Percentiles rank a stretch among this genome's conserved stretches.
Conservation (phyloP, 1,140 invertebrate genomes). For the Drosophila pruinosa region DNA sequence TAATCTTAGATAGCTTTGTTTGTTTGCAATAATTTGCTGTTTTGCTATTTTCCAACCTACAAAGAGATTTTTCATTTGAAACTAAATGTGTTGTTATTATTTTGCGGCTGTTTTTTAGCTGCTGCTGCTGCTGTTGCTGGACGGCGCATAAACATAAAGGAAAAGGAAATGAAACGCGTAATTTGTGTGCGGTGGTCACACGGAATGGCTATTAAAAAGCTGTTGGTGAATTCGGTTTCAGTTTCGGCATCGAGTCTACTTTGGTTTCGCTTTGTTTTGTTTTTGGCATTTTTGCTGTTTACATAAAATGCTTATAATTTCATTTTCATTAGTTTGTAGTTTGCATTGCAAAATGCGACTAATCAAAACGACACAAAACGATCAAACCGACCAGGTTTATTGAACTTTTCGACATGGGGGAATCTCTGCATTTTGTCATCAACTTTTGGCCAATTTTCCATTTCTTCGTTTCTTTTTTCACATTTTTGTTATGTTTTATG, state of each 20-base stretch:
- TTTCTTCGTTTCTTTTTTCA: conserved; percentile 16
- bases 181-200: conserved; percentile 55
- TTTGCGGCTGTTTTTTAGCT: conserved; percentile 38
- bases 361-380: conserved; percentile 16
- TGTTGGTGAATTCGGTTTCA: conserved; percentile 47
- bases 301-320: conserved; percentile 79
- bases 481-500: conserved; percentile 22
- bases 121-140: conserved; percentile 1
- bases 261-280: conserved; percentile 27
- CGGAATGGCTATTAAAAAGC: conserved; percentile 42
- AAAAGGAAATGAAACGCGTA: conserved; percentile 77
- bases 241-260: not conserved
- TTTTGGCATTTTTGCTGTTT: conserved; percentile 55
- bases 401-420: conserved; percentile 43
- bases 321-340: conserved; percentile 65
- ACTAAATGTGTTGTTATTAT: conserved; percentile 34
- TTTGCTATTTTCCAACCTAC: conserved; percentile 1
- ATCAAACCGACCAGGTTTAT: conserved; percentile 40
- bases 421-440: conserved; percentile 36
- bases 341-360: conserved; percentile 59
- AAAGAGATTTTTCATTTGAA: conserved; percentile 47
- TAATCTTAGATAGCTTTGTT: not conserved
- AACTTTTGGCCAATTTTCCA: conserved; percentile 59
- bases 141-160: conserved; percentile 42
- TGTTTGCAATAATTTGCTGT: conserved; percentile 6